Conservation (phyloP, 1,140 invertebrate genomes). For the Fragariocoptes setiger region DNA sequence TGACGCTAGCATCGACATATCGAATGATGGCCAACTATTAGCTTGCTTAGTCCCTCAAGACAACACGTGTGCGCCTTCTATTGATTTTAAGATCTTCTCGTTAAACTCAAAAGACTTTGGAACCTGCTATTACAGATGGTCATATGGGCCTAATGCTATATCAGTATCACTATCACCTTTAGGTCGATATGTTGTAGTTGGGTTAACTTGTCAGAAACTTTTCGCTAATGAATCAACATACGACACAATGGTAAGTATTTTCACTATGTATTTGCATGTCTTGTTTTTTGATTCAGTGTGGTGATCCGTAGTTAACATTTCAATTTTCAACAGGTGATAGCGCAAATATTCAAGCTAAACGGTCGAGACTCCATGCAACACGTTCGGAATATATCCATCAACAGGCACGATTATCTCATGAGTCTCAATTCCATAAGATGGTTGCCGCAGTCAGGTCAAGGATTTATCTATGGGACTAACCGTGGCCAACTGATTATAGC, state of each 20-base stretch:
- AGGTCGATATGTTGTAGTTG: conserved; percentile 38
- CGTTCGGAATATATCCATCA: conserved; percentile 28
- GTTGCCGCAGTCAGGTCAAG: conserved; percentile 43
- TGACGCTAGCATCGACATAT: conserved; percentile 51
- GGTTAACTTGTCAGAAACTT: conserved; percentile 27
- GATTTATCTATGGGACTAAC: conserved; percentile 50
- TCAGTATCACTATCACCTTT: conserved; percentile 47
- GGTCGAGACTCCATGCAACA: conserved; percentile 18
- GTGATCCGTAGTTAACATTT: no score
- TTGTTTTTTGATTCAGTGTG: no score
- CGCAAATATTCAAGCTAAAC: conserved; percentile 21
- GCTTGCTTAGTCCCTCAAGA: conserved; percentile 30
- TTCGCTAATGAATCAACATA: conserved; percentile 10
- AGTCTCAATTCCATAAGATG: conserved; percentile 51
- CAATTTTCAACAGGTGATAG: no score
- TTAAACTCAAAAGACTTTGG: conserved; percentile 34
- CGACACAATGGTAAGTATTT: no score
- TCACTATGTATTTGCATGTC: no score
- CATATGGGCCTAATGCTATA: conserved; percentile 39
- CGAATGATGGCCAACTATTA: conserved; percentile 38
- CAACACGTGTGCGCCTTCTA: conserved; percentile 25
- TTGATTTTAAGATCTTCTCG: conserved; percentile 32
- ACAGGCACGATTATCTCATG: conserved; percentile 9
- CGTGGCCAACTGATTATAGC: conserved; percentile 39
- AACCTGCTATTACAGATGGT: conserved; percentile 36